Evolutionary conservation across 2,113 vertebrate species (phyloP).

Genomic region (Callocephalon fimbriatum): DNA sequence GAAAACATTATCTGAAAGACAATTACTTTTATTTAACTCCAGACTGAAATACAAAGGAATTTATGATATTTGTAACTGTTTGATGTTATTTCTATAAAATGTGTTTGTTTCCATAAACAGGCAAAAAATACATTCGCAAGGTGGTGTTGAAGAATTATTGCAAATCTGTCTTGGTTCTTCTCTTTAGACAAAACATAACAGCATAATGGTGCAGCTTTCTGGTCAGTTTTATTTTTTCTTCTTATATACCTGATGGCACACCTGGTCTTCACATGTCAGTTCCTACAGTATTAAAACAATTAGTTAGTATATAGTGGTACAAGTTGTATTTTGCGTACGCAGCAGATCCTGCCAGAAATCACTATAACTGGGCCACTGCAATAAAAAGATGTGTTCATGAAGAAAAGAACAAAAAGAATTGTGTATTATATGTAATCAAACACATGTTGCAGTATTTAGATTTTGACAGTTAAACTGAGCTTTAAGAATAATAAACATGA

Average conservation of each 20-base stretch:
- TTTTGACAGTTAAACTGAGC: constrained; percentile 69
- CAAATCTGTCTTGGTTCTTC: neutral
- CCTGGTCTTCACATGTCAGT: constrained; percentile 86
- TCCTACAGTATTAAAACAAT: constrained; percentile 80
- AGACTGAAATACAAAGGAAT: neutral
- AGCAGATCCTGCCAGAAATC: neutral
- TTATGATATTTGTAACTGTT: neutral
- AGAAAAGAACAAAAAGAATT: neutral
- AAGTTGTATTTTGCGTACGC: neutral
- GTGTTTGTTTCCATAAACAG: neutral
- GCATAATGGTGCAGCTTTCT: neutral
- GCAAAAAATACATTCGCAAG: neutral
- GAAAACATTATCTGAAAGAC: neutral
- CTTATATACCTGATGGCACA: constrained; percentile 91
- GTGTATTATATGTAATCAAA: neutral
- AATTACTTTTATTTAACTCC: constrained; percentile 55
- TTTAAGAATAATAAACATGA: constrained; percentile 66
- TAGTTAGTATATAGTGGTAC: neutral
- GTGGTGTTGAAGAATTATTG: neutral
- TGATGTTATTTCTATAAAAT: neutral
- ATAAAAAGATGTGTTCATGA: constrained; percentile 2
- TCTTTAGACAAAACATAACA: neutral
- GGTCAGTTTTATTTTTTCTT: constrained; percentile 74
- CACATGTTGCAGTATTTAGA: constrained; percentile 45
- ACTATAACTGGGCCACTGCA: neutral